Evolutionary conservation across 2,113 vertebrate species (phyloP), one percentile per base, ranked within the genome.

Genomic region (Macrotus californicus): DNA sequence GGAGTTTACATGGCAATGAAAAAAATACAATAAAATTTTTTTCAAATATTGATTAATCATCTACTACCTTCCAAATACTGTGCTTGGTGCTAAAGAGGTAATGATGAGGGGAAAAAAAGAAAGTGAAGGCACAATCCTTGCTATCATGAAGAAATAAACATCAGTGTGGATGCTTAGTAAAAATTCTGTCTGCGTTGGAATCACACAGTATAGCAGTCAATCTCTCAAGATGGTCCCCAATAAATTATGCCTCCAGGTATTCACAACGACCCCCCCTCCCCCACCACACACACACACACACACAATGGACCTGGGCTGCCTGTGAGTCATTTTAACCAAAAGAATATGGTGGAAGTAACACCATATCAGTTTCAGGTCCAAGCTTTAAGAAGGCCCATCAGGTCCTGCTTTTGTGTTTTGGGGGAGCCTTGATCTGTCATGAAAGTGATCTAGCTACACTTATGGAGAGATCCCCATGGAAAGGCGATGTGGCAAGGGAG

Each of bases 191-290:
- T 89, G 24, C 18, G 46, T 83, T 73, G 46, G 46, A 67, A 61
- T 24, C 43, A 73, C 2, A 89, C 4, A 48, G 7, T 36, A 4
- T 14, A 9, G 8, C 19, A 48, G 46, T 48, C 22, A 76, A 7
- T 69, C 59, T 86, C 41, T 67, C 79, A 84, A 87, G 31, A 59
- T 18, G 13, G 12, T 1, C 4, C 18, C n/a, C 15, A 72, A 13
- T 16, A 64, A 59, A 84, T 18, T 14, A 54, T 46, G 24, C 54
- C 7, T 75, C 7, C 15, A 90, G 11, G 29, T 46, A 24, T 34
- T 36, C 43, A n/a, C n/a, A n/a, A 54, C n/a, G 9, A 1, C 18
- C 18, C 31, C 80, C 1, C 0, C 22, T 24, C 21, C 1, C 12
- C 9, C 8, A 6, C 48, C 6, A 15, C 54, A 56, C 54, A 56